Conservation (phyloP, 2,888 invertebrate genomes). For the Amphimallon solstitiale region DNA sequence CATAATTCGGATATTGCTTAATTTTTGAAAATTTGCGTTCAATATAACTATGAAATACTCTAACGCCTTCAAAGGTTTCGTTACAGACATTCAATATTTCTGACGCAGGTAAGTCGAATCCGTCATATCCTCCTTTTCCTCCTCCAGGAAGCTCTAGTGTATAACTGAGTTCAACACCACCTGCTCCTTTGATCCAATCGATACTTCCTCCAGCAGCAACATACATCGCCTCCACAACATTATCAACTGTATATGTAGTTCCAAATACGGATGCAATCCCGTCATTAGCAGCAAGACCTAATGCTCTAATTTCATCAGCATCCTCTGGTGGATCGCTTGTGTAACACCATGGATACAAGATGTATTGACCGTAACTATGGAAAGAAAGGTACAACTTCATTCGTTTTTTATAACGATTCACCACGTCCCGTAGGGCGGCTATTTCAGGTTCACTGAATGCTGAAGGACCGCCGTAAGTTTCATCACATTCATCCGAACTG, state of each 20-base stretch:
- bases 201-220: slow-evolving; percentile 72
- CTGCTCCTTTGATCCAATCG: slow-evolving; percentile 71
- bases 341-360: slow-evolving; percentile 77
- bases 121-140: slow-evolving; percentile 60
- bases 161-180: slow-evolving; percentile 69
- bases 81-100: slow-evolving; percentile 67
- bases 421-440: slow-evolving; percentile 65
- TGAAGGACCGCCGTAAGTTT: slow-evolving; percentile 69
- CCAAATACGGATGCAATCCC: slow-evolving; percentile 60
- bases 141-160: slow-evolving; percentile 74
- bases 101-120: slow-evolving; percentile 69
- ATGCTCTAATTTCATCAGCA: slow-evolving; percentile 62
- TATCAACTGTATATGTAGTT: slow-evolving; percentile 66
- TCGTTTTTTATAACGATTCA: slow-evolving; percentile 66
- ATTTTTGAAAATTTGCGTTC: too few species aligned
- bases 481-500: slow-evolving; percentile 63
- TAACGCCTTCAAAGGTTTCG: slow-evolving; percentile 72
- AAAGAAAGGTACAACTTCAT: slow-evolving; percentile 76
- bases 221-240: slow-evolving; percentile 62
- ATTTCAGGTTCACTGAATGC: slow-evolving; percentile 79
- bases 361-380: slow-evolving; percentile 78
- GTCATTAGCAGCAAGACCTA: slow-evolving; percentile 62
- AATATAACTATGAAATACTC: slow-evolving; percentile 63
- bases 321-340: slow-evolving; percentile 64
- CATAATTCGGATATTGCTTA: too few species aligned